Evolutionary conservation across 2,113 vertebrate genomes (phyloP).

Genomic region (Ctenomys sociabilis): DNA sequence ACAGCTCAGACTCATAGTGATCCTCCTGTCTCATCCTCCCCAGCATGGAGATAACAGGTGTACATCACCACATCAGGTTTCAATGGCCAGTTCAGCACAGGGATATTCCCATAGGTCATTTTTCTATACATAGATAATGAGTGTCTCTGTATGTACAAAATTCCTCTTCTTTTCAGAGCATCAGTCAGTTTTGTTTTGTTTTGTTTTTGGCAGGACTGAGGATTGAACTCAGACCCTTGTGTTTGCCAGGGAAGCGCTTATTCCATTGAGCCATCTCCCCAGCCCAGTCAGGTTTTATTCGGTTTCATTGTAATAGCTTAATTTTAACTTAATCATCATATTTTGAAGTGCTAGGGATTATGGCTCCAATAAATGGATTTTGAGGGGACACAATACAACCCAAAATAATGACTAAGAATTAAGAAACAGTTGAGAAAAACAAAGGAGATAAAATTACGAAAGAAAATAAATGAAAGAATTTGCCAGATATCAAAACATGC

Average conservation of each 20-base stretch:
- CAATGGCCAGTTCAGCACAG: too few species aligned
- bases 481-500: not conserved
- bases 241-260: too few species aligned
- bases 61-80: too few species aligned
- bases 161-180: not conserved
- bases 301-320: not conserved
- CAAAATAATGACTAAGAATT: not conserved
- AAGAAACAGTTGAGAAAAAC: conserved; percentile 17
- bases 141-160: not conserved
- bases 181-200: too few species aligned
- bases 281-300: not conserved
- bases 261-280: too few species aligned
- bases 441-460: not conserved
- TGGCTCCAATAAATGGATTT: not conserved
- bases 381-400: not conserved
- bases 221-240: too few species aligned
- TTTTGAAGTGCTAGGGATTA: not conserved
- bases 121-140: not conserved
- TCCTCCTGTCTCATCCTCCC: too few species aligned
- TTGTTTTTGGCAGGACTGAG: too few species aligned
- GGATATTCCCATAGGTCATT: not conserved
- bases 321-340: conserved; percentile 1
- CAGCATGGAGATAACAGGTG: too few species aligned
- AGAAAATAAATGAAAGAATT: conserved; percentile 19
- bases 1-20: too few species aligned